These are phyloP conservation scores for Diaperis boleti DNA, from an alignment of 2,888 invertebrate species.

Conservation along the genomic window DNA sequence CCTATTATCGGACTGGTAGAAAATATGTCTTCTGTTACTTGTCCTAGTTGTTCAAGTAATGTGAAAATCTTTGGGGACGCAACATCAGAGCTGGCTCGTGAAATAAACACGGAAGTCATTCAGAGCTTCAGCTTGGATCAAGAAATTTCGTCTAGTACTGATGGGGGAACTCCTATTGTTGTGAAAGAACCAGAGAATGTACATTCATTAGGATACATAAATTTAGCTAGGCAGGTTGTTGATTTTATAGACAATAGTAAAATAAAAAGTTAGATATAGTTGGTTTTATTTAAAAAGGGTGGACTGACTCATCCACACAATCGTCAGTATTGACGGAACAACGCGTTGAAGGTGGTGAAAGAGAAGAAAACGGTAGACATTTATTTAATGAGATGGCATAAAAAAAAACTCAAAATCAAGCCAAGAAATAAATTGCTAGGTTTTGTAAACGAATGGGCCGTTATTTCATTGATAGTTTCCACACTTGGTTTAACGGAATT, in stretches of 20 bases:
- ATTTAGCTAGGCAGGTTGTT: slow-evolving; percentile 53
- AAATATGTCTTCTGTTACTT: slow-evolving; percentile 88
- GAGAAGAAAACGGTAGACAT: not conserved
- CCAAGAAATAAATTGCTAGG: no score
- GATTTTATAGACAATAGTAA: slow-evolving; percentile 47
- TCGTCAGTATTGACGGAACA: no score
- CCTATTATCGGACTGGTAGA: slow-evolving; percentile 90
- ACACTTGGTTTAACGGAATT: no score
- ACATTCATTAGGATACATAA: slow-evolving; percentile 51
- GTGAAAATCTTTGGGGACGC: slow-evolving; percentile 81
- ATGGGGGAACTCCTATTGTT: slow-evolving; percentile 82
- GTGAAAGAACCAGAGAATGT: slow-evolving; percentile 71
- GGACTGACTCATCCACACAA: no score
- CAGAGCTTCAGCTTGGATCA: slow-evolving; percentile 81
- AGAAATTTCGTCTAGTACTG: slow-evolving; percentile 77
- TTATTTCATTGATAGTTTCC: no score
- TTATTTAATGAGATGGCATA: no score
- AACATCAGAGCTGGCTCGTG: slow-evolving; percentile 72
- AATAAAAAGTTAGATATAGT: no score
- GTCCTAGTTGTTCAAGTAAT: slow-evolving; percentile 80
- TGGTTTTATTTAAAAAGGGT: no score
- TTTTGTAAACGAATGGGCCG: no score
- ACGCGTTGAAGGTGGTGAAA: no score
- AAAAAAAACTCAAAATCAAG: no score
- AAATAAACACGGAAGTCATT: slow-evolving; percentile 76